Evolutionary conservation across 2,888 invertebrate species (phyloP), one percentile per base, ranked within the genome.

Genomic region (Atrina japonica): DNA sequence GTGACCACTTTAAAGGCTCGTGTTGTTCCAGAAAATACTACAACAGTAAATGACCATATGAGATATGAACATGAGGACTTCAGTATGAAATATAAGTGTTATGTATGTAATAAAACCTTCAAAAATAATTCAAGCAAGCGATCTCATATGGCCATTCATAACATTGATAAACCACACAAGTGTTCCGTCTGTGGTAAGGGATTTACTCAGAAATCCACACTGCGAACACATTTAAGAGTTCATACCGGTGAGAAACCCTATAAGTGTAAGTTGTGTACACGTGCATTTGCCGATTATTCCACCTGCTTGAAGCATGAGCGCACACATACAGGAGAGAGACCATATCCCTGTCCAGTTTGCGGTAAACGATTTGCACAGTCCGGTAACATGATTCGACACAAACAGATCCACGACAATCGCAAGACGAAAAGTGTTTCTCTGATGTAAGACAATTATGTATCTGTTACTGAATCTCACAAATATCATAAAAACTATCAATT

Each of bases 381-480:
- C 9, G 82, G 82, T 11, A 82, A 82, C 58, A 82, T 82, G 82
- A 68, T 80, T 49, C 70, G 82, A 11, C 82, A 82, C 55, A 70
- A 67, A 50, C 73, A 73, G 49, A 73, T 68, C 1, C 81, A 81
- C 67, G 55, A 47, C 3, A 52, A 56, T 7, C 41, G 21, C 14
- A 56, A 56, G 35, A 35, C 11, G 35, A 5, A 35, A 35, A 11
- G 35, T 7, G 11, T 35, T 35, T 11, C 35, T 35, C 35, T 35
- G 35, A n/a, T n/a, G n/a, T n/a, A n/a, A n/a, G n/a, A n/a, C n/a
- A n/a, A n/a, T n/a, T n/a, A n/a, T n/a, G n/a, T n/a, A n/a, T n/a
- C n/a, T n/a, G n/a, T n/a, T n/a, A n/a, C n/a, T n/a, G n/a, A n/a
- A n/a, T n/a, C n/a, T n/a, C n/a, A n/a, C n/a, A n/a, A n/a, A n/a